A percentile compares a stretch with the other conserved stretches of the same genome.
Evolutionary conservation across 1,140 invertebrate species (phyloP).

Genomic region (Drosophila miranda): DNA sequence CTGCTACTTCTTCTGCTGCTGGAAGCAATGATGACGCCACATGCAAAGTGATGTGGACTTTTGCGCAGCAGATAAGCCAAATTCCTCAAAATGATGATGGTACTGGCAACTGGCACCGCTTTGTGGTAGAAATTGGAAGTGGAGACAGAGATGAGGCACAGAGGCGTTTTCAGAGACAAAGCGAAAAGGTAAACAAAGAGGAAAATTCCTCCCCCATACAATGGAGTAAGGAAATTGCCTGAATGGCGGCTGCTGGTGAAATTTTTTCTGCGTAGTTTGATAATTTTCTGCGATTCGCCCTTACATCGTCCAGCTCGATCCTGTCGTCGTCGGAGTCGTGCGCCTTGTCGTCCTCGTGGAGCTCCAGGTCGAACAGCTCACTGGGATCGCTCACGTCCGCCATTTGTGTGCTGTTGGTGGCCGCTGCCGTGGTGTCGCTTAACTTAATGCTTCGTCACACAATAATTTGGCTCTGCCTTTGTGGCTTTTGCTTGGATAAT

Average conservation of each 20-base stretch:
- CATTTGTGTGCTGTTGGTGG: conserved; percentile 83
- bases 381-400: conserved; percentile 84
- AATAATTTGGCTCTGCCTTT: conserved; percentile 22
- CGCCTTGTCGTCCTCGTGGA: conserved; percentile 88
- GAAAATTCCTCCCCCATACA: conserved; percentile 23
- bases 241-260: conserved; percentile 1
- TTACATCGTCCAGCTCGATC: conserved; percentile 92
- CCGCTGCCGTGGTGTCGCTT: conserved; percentile 4
- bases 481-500: conserved; percentile 28
- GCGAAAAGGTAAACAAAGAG: conserved; percentile 58
- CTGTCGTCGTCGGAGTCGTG: conserved; percentile 92
- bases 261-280: conserved; percentile 61
- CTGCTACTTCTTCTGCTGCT: conserved; percentile 9
- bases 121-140: background rate
- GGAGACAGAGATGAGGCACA: conserved; percentile 9
- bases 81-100: conserved; percentile 19
- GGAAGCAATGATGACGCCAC: conserved; percentile 14
- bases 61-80: conserved; percentile 74
- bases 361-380: conserved; percentile 93
- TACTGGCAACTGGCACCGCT: conserved; percentile 3
- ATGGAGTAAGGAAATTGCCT: background rate
- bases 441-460: conserved; percentile 4
- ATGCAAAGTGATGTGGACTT: conserved; percentile 49
- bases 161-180: conserved; percentile 39
- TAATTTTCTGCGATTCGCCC: conserved; percentile 25